These are phyloP conservation scores for Euglossa dilemma DNA, from an alignment of 1,140 invertebrate genomes.

Conservation along the genomic window DNA sequence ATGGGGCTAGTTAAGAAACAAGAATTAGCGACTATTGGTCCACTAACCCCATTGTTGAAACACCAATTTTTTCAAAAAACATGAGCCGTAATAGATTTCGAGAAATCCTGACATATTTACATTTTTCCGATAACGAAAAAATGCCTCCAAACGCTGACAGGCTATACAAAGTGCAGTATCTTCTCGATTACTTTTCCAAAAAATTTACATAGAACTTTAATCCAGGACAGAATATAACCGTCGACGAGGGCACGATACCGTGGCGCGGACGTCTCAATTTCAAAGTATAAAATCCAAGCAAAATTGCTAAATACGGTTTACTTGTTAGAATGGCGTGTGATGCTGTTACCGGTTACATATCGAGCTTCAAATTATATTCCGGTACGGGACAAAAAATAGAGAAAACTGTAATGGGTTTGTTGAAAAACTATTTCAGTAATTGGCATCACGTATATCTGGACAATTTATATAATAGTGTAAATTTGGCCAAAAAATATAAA, in stretches of 20 bases:
- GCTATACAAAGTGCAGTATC: too few species aligned
- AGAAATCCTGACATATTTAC: too few species aligned
- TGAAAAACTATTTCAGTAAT: constrained; percentile 19
- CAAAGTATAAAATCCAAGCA: constrained; percentile 31
- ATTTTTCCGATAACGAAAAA: too few species aligned
- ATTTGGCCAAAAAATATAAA: constrained; percentile 10
- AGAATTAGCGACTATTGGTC: too few species aligned
- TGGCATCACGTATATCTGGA: constrained; percentile 43
- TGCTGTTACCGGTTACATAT: constrained; percentile 28
- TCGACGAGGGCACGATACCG: constrained; percentile 41
- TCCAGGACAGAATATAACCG: constrained; percentile 26
- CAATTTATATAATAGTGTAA: constrained; percentile 33
- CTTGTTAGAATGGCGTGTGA: constrained; percentile 15
- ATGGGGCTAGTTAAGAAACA: too few species aligned
- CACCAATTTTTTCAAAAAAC: too few species aligned
- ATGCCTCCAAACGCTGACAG: too few species aligned
- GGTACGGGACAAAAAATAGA: constrained; percentile 11
- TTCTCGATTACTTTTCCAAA: constrained; percentile 16
- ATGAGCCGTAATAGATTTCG: too few species aligned
- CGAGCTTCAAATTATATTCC: constrained; percentile 18
- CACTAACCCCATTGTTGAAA: too few species aligned
- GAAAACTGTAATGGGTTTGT: constrained; percentile 31
- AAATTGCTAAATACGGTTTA: constrained; percentile 42
- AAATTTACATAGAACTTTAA: not conserved
- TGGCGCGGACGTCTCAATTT: constrained; percentile 30